Evolutionary conservation across 2,888 invertebrate species (phyloP).

Genomic region (Linyphia triangularis): DNA sequence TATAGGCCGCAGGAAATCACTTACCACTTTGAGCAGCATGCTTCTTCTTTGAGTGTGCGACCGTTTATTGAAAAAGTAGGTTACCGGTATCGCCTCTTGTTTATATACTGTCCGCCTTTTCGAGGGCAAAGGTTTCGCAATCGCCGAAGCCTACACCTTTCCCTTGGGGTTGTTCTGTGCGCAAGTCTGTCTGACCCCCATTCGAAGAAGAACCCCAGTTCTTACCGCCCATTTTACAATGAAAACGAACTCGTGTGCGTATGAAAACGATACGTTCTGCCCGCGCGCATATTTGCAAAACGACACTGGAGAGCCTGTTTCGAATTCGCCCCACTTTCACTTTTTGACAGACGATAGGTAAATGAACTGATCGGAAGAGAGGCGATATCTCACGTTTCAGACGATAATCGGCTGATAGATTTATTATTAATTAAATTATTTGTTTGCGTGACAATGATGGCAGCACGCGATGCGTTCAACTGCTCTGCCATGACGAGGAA

Average conservation of each 20-base stretch:
- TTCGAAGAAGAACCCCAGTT: slow-evolving; percentile 62
- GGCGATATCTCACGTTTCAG: slow-evolving; percentile 33
- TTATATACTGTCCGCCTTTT: slow-evolving; percentile 70
- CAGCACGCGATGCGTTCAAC: neutral
- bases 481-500: neutral
- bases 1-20: slow-evolving; percentile 29
- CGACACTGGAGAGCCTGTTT: slow-evolving; percentile 29
- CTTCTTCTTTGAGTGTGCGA: slow-evolving; percentile 29
- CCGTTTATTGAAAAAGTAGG: slow-evolving; percentile 63
- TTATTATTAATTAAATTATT: neutral
- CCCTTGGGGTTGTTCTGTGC: slow-evolving; percentile 69
- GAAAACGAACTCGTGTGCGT: neutral
- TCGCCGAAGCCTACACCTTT: slow-evolving; percentile 62
- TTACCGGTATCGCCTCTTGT: slow-evolving; percentile 66
- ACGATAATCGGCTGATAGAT: slow-evolving; percentile 13
- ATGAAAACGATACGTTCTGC: neutral
- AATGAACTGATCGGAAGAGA: slow-evolving; percentile 52
- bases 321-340: slow-evolving; percentile 42
- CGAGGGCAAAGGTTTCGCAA: slow-evolving; percentile 72
- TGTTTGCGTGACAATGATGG: neutral
- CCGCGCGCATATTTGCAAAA: too few species aligned
- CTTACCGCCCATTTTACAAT: slow-evolving; percentile 5
- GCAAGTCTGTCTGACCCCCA: slow-evolving; percentile 68
- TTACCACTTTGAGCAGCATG: slow-evolving; percentile 69
- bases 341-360: slow-evolving; percentile 31